A percentile compares a stretch with the other conserved stretches of the same genome.
Conservation (phyloP, 2,113 vertebrate species). For the Mormoops blainvillei region DNA sequence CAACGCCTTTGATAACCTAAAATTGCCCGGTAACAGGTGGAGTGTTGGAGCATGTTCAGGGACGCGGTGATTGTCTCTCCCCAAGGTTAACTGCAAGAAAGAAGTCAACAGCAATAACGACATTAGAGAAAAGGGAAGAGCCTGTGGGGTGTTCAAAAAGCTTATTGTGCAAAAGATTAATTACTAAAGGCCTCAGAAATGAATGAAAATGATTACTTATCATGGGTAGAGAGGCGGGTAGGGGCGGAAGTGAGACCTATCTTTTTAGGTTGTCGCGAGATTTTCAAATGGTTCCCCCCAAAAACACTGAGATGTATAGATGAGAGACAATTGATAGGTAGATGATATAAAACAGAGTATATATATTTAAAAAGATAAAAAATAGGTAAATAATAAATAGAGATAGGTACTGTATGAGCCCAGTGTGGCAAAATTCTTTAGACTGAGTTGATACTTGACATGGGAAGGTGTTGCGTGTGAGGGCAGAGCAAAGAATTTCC, state of each 20-base stretch:
- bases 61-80: neutral
- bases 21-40: neutral
- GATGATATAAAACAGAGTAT: neutral
- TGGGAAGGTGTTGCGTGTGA: neutral
- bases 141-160: neutral
- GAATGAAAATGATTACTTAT: neutral
- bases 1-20: neutral
- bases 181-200: neutral
- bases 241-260: too few species aligned
- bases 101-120: neutral
- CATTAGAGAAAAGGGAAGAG: neutral
- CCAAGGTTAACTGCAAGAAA: neutral
- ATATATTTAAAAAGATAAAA: neutral
- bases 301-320: neutral
- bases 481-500: neutral
- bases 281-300: neutral
- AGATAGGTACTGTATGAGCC: neutral
- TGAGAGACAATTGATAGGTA: neutral
- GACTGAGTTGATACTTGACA: neutral
- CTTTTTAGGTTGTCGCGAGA: neutral
- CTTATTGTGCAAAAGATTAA: neutral
- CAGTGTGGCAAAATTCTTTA: neutral
- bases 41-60: neutral
- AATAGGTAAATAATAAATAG: neutral
- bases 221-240: neutral